phyloP scores from a whole-genome alignment of 2,888 invertebrate species.

The Stenchaetothrips biformis region DNA sequence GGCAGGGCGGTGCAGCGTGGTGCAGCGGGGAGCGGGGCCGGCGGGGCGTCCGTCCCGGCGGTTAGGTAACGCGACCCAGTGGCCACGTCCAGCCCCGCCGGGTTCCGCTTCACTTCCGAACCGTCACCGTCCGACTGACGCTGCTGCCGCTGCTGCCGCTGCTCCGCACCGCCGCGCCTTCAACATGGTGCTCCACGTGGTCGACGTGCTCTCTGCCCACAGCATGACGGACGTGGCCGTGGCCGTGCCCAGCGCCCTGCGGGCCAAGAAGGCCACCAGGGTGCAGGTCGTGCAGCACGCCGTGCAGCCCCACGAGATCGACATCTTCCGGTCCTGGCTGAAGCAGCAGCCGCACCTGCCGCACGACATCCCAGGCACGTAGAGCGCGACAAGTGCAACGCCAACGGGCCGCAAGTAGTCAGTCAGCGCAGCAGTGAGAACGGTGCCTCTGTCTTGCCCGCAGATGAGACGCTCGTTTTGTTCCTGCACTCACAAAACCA shows the following conservation, averaged over 20 bases:
- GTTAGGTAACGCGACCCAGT: no score
- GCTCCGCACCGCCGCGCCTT: no score
- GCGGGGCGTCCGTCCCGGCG: no score
- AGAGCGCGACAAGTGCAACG: not conserved
- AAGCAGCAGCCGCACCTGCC: conserved; percentile 28
- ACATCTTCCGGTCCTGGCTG: conserved; percentile 25
- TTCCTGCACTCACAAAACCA: conserved; percentile 5
- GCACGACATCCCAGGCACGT: conserved; percentile 11
- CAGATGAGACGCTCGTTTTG: not conserved
- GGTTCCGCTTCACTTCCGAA: no score
- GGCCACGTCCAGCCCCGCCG: no score
- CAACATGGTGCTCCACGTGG: no score
- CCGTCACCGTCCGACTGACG: no score
- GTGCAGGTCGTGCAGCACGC: not conserved
- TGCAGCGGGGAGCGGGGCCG: no score
- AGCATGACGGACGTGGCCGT: conserved; percentile 10
- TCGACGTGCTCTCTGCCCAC: not conserved
- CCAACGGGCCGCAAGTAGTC: no score
- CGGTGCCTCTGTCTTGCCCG: not conserved
- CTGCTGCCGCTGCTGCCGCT: no score
- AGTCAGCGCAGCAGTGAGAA: no score
- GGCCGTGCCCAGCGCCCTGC: not conserved
- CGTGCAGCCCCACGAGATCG: conserved; percentile 7
- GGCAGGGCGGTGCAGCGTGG: no score
- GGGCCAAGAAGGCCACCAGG: not conserved